A percentile compares a stretch with the other conserved stretches of the same genome.
phyloP scores from a whole-genome alignment of 2,888 invertebrate genomes.

The Mantis religiosa region DNA sequence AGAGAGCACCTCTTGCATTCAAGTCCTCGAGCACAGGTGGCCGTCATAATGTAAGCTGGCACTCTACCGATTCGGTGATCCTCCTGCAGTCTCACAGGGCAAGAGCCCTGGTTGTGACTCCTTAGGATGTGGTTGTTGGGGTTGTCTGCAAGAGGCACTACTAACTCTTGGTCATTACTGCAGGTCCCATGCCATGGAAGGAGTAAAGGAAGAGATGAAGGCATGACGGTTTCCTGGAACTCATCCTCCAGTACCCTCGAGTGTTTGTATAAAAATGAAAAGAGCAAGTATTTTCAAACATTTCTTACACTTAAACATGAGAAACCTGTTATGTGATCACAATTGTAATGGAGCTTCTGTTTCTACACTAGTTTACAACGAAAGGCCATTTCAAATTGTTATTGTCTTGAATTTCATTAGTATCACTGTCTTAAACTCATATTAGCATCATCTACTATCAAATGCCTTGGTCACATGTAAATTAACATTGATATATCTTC shows the following conservation, averaged over 20 bases:
- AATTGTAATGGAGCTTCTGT: too few species aligned
- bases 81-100: neutral
- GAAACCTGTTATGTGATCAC: too few species aligned
- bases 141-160: neutral
- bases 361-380: too few species aligned
- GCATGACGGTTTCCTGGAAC: neutral
- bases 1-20: neutral
- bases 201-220: neutral
- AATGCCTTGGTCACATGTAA: too few species aligned
- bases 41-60: neutral
- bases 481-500: too few species aligned
- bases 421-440: too few species aligned
- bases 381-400: too few species aligned
- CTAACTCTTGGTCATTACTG: neutral
- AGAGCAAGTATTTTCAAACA: too few species aligned
- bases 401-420: too few species aligned
- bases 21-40: neutral
- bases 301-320: too few species aligned
- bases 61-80: neutral
- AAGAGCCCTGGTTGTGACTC: neutral
- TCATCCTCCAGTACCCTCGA: neutral
- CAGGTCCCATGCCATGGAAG: neutral
- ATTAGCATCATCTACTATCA: too few species aligned
- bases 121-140: neutral
- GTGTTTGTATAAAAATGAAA: neutral